These are phyloP conservation scores for Hystrix brachyura DNA, from an alignment of 2,113 vertebrate species.

Conservation along the genomic window DNA sequence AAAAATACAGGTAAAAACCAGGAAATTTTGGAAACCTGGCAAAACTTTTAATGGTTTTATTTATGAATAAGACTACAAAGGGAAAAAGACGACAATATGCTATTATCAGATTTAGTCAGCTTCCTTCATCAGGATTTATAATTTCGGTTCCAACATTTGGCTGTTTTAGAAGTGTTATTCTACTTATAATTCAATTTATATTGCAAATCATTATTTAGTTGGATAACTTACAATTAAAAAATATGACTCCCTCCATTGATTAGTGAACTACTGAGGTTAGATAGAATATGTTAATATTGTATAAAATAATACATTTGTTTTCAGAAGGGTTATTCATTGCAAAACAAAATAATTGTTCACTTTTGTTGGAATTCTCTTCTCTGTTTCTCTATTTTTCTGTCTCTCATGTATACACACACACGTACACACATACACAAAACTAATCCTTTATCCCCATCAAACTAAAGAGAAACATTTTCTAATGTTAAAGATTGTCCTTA, in stretches of 20 bases:
- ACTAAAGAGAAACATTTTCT: background rate
- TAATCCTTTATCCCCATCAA: background rate
- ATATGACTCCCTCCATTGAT: background rate
- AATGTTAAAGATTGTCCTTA: background rate
- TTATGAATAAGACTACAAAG: background rate
- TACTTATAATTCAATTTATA: background rate
- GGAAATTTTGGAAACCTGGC: background rate
- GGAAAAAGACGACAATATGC: background rate
- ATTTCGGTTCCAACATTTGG: background rate
- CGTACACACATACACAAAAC: background rate
- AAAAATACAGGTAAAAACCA: background rate
- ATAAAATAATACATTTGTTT: background rate
- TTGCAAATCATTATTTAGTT: background rate
- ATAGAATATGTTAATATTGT: background rate
- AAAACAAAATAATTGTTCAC: background rate
- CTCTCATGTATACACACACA: background rate
- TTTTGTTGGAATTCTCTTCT: background rate
- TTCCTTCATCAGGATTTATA: background rate
- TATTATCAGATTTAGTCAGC: background rate
- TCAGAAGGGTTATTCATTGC: background rate
- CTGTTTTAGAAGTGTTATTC: background rate
- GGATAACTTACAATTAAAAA: background rate
- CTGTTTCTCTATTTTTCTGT: too few relatives aligned
- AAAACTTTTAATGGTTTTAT: background rate
- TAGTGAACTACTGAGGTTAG: background rate